Conservation (phyloP, 2,888 invertebrate genomes). For the Arge pagana region DNA sequence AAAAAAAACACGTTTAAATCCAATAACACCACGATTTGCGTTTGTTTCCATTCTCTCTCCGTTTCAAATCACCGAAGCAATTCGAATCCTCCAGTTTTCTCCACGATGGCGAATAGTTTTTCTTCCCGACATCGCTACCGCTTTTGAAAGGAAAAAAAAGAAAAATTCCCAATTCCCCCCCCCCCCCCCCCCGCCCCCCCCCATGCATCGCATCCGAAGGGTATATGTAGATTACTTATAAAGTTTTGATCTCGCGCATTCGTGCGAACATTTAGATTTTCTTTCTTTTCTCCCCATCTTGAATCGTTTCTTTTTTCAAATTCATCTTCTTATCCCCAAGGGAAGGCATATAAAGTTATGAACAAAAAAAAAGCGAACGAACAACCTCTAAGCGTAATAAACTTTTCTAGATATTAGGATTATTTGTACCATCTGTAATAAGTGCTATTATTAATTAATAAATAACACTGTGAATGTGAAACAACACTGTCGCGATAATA, state of each 20-base stretch:
- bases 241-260: slow-evolving; percentile 32
- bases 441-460: slow-evolving; percentile 49
- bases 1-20: too few species aligned
- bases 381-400: slow-evolving; percentile 7
- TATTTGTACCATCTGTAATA: slow-evolving; percentile 57
- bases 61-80: too few species aligned
- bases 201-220: slow-evolving; percentile 30
- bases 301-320: slow-evolving; percentile 14
- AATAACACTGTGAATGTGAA: slow-evolving; percentile 37
- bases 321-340: slow-evolving; percentile 9
- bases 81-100: too few species aligned
- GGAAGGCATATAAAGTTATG: not conserved
- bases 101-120: too few species aligned
- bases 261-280: slow-evolving; percentile 13
- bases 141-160: too few species aligned
- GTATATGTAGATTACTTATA: slow-evolving; percentile 19
- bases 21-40: too few species aligned
- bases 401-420: slow-evolving; percentile 49
- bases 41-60: too few species aligned
- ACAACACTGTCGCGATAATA: slow-evolving; percentile 25
- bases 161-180: slow-evolving; percentile 18
- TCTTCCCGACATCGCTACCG: too few species aligned
- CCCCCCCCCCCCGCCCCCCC: slow-evolving; percentile 12
- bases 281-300: slow-evolving; percentile 16
- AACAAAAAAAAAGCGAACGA: slow-evolving; percentile 21